Evolutionary conservation across 2,797 vertebrate species (phyloP).

Genomic region (Sebastes itinus): DNA sequence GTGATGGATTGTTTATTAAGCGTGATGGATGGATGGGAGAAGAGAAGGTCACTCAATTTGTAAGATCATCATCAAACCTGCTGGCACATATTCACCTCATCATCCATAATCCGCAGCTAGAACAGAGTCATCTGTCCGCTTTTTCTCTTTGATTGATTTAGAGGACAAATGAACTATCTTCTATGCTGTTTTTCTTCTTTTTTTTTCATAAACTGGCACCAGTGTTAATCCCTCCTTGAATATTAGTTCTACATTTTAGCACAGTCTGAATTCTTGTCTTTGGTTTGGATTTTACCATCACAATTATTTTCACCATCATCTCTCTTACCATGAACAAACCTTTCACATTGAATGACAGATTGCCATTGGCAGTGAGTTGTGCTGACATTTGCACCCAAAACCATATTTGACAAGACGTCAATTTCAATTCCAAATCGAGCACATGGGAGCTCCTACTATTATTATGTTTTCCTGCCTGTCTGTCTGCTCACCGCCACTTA

Average conservation of each 20-base stretch:
- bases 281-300: background rate
- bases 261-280: background rate
- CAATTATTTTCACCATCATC: background rate
- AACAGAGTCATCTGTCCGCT: background rate
- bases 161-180: background rate
- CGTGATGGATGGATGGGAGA: background rate
- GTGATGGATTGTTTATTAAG: slow-evolving; percentile 2
- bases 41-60: background rate
- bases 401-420: background rate
- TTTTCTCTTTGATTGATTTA: background rate
- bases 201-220: background rate
- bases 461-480: background rate
- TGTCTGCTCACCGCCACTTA: background rate
- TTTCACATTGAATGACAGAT: background rate
- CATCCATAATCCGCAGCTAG: background rate
- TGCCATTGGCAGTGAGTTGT: background rate
- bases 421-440: background rate
- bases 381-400: background rate
- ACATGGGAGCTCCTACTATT: background rate
- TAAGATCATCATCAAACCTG: background rate
- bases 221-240: background rate
- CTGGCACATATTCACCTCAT: background rate
- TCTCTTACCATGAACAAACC: background rate
- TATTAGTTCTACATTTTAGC: background rate
- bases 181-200: background rate